A percentile compares a stretch with the other conserved stretches of the same genome.
Conservation (phyloP, 1,140 invertebrate genomes). For the Nephotettix cincticeps region DNA sequence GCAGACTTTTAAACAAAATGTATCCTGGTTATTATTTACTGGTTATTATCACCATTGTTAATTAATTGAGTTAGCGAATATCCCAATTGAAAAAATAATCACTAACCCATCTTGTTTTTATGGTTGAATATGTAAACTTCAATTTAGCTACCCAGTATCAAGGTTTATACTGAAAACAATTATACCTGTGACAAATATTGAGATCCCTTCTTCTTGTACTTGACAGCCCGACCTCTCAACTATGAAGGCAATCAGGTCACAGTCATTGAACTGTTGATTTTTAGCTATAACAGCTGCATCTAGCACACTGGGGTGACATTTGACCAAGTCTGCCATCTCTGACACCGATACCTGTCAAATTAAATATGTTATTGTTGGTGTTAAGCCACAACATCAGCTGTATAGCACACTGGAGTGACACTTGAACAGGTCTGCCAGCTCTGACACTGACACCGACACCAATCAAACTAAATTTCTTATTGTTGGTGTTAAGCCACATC, state of each 20-base stretch:
- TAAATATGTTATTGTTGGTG: not conserved
- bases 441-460: too few relatives aligned
- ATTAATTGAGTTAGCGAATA: too few relatives aligned
- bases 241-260: not conserved
- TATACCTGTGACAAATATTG: not conserved
- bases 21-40: too few relatives aligned
- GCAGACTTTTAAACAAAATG: too few relatives aligned
- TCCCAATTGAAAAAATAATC: too few relatives aligned
- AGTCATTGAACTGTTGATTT: not conserved
- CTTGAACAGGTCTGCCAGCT: too few relatives aligned
- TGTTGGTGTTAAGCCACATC: not conserved
- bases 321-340: not conserved
- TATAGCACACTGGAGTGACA: not conserved
- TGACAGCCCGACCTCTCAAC: not conserved
- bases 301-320: not conserved
- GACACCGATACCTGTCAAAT: not conserved
- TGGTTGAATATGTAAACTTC: too few relatives aligned
- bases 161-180: too few relatives aligned
- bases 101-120: too few relatives aligned
- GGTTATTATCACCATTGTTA: too few relatives aligned
- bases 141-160: too few relatives aligned
- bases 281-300: not conserved
- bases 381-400: not conserved
- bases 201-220: not conserved
- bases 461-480: not conserved